Evolutionary conservation across 2,113 vertebrate species (phyloP), one percentile per base, ranked within the genome.

Genomic region (Eublepharis macularius): DNA sequence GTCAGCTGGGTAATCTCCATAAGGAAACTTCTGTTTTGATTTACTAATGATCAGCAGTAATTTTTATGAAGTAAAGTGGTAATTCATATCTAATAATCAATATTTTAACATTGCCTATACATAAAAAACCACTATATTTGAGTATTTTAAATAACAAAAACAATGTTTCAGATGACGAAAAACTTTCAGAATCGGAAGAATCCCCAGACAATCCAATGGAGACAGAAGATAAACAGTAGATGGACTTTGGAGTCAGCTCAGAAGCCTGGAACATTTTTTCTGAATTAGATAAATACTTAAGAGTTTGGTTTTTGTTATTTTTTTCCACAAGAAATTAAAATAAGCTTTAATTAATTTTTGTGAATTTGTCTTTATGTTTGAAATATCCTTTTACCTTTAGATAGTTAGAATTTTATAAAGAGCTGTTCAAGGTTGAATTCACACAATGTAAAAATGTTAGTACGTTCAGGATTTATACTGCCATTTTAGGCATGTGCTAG

Each of bases 181-280:
- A 99, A 78, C 97, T 97, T 91, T 96, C 97, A 32, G 98, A 99
- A 86, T 98, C 94, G 68, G 98, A 99, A 29, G 98, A 98, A 91
- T 95, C 91, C 92, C 98, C 98, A 89, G 98, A 96, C 92, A 96
- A 96, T 87, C 95, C 95, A 24, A 95, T 97, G 92, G 98, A 97
- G 88, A 93, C 95, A 24, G 95, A 97, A 29, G 93, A 97, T 87
- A 98, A 96, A 94, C 93, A 89, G 2, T 96, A 96, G 87, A 68
- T 54, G n/a, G 49, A 68, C 21, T 2, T 8, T 24, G 9, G 21
- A 10, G 45, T 34, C 29, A 45, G 24, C 29, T 66, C 34, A 45
- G 51, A 65, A 80, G 39, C 26, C 36, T 45, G 26, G 39, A 51
- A 65, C 60, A 26, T 54, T 51, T 43, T 45, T 43, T 4, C 32